Percentiles rank a stretch among this genome's conserved stretches.
phyloP scores from a whole-genome alignment of 2,113 vertebrate genomes.

The Rhinoderma darwinii region DNA sequence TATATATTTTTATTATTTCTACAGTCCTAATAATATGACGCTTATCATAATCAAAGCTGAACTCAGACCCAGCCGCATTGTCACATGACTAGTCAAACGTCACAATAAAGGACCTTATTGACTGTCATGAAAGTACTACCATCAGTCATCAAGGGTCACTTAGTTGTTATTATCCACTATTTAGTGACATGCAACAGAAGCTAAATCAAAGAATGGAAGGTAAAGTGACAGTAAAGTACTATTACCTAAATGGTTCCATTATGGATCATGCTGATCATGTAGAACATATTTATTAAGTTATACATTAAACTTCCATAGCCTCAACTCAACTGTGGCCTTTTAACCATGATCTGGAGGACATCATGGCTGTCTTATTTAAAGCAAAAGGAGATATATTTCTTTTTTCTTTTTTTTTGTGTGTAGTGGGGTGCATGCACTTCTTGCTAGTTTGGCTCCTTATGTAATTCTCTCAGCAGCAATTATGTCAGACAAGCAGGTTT shows the following conservation, averaged over 20 bases:
- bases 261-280: neutral
- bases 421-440: neutral
- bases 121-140: too few species aligned
- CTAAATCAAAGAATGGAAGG: neutral
- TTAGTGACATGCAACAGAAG: neutral
- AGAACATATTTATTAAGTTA: neutral
- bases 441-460: slow-evolving; percentile 35
- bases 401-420: neutral
- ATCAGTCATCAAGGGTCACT: too few species aligned
- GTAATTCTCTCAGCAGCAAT: slow-evolving; percentile 49
- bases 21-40: too few species aligned
- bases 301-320: slow-evolving; percentile 2
- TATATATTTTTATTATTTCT: too few species aligned
- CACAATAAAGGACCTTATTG: too few species aligned
- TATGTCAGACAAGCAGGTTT: slow-evolving; percentile 47
- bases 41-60: too few species aligned
- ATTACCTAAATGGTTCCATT: neutral
- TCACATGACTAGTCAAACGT: too few species aligned
- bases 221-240: neutral
- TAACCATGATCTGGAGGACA: slow-evolving; percentile 31
- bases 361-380: neutral
- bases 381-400: slow-evolving; percentile 3
- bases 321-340: slow-evolving; percentile 40
- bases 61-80: too few species aligned
- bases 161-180: neutral